phyloP scores from a whole-genome alignment of 1,140 invertebrate species.

The Drosophila nigrodunni region DNA sequence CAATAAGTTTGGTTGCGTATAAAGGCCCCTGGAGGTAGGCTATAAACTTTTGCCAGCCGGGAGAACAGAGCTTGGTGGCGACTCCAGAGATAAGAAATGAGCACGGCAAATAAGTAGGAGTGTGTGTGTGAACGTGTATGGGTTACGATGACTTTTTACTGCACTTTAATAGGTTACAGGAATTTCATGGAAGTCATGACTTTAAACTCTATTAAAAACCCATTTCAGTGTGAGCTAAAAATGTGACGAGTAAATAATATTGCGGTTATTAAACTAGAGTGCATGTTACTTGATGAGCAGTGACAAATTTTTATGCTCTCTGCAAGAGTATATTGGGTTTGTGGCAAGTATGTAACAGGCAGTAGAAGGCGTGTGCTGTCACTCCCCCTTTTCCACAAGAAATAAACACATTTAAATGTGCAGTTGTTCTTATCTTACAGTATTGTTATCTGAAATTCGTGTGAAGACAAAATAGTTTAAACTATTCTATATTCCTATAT shows the following conservation, averaged over 20 bases:
- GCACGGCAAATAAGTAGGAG: slow-evolving; percentile 4
- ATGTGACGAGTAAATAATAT: neutral
- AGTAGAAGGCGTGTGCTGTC: too few species aligned
- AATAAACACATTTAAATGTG: too few species aligned
- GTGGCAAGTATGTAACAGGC: too few species aligned
- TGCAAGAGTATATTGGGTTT: too few species aligned
- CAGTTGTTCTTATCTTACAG: too few species aligned
- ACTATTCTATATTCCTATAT: too few species aligned
- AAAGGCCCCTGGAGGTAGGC: slow-evolving; percentile 43
- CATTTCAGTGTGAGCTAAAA: slow-evolving; percentile 17
- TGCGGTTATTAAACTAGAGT: neutral
- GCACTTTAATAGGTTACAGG: slow-evolving; percentile 22
- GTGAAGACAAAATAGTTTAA: too few species aligned
- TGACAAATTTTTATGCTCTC: neutral
- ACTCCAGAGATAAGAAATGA: slow-evolving; percentile 40
- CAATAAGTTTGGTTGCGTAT: slow-evolving; percentile 60
- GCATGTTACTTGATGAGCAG: neutral
- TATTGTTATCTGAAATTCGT: too few species aligned
- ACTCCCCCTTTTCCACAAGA: too few species aligned
- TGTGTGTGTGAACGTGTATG: slow-evolving; percentile 10
- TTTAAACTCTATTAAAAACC: slow-evolving; percentile 24
- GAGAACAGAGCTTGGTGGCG: slow-evolving; percentile 21
- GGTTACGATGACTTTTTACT: slow-evolving; percentile 16
- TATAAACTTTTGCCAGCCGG: slow-evolving; percentile 57
- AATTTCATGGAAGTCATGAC: slow-evolving; percentile 5